Base-by-base conservation (phyloP, 2,113 vertebrate genomes). In the Trochalopteron elliotii region DNA sequence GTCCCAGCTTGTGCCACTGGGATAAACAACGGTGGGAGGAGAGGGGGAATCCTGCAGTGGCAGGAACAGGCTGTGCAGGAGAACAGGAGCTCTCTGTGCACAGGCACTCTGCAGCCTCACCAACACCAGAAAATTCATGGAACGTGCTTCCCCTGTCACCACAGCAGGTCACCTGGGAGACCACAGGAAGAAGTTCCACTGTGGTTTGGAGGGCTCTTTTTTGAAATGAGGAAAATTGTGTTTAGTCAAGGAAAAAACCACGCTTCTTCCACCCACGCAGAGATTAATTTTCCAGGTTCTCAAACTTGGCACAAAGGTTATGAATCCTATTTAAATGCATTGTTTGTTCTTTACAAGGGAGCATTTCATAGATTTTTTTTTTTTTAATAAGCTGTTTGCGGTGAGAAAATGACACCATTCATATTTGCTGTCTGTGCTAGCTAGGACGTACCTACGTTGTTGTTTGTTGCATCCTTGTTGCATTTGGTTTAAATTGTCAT, bases 121-220 rank as follows among this genome's bases (percentile, higher is more conserved):
- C 7, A 16, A 21, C 14, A 33, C 28, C 57, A 83, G 18, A 25
- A 15, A 56, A 24, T 7, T 10, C 31, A 9, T 0, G 0, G 30
- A 21, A 14, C 0, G 0, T 52, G 13, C 35, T 76, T 22, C 49
- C 1, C 0, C 22, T 31, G 2, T 27, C 68, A 13, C 17, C 25
- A 9, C 0, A 0, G 15, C 2, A 35, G 24, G 13, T 76, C 1
- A 1, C 35, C 24, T 59, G 44, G 24, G 37, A 64, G 19, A 65
- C 5, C 5, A 39, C 8, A 18, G 30, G 15, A 45, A 69, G 19
- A 60, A 57, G 20, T 57, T 61, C 24, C 37, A 55, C 15, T 2
- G 2, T 28, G 33, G 16, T n/a, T 81, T 5, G 6, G n/a, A 60
- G 18, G 11, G 11, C 7, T 5, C 15, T 47, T 74, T 87, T 76